Evolutionary conservation across 2,888 invertebrate species (phyloP).

Genomic region (Branchipolynoe longqiensis): DNA sequence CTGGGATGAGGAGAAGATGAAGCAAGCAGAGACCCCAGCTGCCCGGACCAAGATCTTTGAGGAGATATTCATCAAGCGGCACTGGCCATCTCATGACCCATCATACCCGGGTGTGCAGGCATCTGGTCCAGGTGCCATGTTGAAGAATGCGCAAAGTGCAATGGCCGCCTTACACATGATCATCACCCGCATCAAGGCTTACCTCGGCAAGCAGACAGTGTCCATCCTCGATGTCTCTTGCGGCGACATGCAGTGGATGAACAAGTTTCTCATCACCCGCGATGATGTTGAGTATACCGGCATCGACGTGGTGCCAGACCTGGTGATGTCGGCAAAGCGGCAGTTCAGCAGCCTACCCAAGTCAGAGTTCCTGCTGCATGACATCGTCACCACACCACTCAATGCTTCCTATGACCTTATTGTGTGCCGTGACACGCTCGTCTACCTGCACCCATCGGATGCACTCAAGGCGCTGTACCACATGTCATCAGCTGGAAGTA

Average conservation of each 20-base stretch:
- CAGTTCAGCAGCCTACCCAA: constrained; percentile 55
- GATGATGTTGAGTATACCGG: constrained; percentile 58
- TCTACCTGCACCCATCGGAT: constrained; percentile 51
- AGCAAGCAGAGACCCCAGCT: constrained; percentile 27
- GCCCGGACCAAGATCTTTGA: constrained; percentile 51
- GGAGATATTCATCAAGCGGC: constrained; percentile 59
- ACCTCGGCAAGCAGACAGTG: constrained; percentile 44
- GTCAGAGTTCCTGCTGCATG: constrained; percentile 44
- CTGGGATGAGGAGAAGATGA: constrained; percentile 44
- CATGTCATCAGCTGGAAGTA: constrained; percentile 58
- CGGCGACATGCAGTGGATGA: constrained; percentile 61
- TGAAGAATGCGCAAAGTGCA: constrained; percentile 55
- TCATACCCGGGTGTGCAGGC: constrained; percentile 59
- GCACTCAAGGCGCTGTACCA: constrained; percentile 51
- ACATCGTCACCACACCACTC: constrained; percentile 58
- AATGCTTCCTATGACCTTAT: constrained; percentile 57
- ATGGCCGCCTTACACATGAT: constrained; percentile 53
- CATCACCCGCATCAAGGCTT: constrained; percentile 41
- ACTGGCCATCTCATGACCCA: constrained; percentile 63
- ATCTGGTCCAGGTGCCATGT: constrained; percentile 54
- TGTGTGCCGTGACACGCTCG: constrained; percentile 53
- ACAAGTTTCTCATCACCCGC: constrained; percentile 55
- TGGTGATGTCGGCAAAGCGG: constrained; percentile 36
- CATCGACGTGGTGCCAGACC: constrained; percentile 58
- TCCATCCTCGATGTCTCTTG: constrained; percentile 54